phyloP scores from a whole-genome alignment of 2,113 vertebrate genomes.

The Catagonus wagneri region DNA sequence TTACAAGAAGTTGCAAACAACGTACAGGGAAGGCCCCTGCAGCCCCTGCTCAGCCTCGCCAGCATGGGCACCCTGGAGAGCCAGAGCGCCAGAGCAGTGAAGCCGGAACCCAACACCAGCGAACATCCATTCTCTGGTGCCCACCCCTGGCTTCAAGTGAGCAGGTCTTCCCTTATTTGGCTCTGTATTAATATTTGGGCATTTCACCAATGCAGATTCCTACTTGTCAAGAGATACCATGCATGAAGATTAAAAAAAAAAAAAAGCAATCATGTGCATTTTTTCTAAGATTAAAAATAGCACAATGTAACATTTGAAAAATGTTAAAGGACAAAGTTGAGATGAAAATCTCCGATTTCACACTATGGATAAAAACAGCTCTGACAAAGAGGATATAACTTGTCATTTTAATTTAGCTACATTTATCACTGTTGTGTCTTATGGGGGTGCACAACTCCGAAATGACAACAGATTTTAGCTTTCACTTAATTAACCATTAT shows the following conservation, averaged over 20 bases:
- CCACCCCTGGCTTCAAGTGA: neutral
- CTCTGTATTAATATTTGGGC: conserved; percentile 24
- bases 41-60: neutral
- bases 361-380: conserved; percentile 66
- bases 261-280: conserved; percentile 42
- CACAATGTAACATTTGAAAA: conserved; percentile 74
- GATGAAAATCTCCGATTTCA: conserved; percentile 72
- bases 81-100: neutral
- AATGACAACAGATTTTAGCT: conserved; percentile 67
- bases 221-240: conserved; percentile 30
- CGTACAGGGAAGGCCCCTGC: neutral
- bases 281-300: conserved; percentile 67
- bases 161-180: neutral
- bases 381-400: conserved; percentile 57
- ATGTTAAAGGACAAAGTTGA: conserved; percentile 76
- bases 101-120: neutral
- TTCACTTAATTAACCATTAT: conserved; percentile 59
- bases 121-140: neutral
- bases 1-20: conserved; percentile 2
- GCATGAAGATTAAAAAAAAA: conserved; percentile 13
- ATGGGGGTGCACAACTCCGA: neutral
- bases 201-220: conserved; percentile 17
- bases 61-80: neutral
- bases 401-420: conserved; percentile 69
- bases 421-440: conserved; percentile 62